These are phyloP conservation scores for Galerucella pusilla DNA, from an alignment of 2,888 invertebrate genomes.

Conservation along the genomic window DNA sequence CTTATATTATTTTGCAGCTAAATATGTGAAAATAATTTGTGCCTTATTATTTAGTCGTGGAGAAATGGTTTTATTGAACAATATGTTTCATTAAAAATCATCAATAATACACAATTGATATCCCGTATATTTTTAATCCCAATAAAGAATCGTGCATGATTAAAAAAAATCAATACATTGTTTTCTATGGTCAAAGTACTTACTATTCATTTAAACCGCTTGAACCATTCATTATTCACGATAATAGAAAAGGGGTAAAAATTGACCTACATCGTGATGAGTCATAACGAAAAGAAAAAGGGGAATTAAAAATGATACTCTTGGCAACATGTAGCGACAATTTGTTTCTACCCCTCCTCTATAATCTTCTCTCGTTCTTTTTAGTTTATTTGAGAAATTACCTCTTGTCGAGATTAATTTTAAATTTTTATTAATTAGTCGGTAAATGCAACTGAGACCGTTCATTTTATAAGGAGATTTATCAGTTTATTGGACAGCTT, in stretches of 20 bases:
- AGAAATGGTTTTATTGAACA: neutral
- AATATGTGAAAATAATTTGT: too few species aligned
- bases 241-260: constrained; percentile 55
- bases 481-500: too few species aligned
- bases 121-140: constrained; percentile 19
- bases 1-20: too few species aligned
- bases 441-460: neutral
- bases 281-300: constrained; percentile 49
- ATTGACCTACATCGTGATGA: constrained; percentile 57
- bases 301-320: constrained; percentile 48
- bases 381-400: constrained; percentile 4
- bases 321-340: constrained; percentile 37
- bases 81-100: constrained; percentile 6
- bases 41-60: too few species aligned
- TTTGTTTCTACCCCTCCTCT: constrained; percentile 4
- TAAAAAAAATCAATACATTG: constrained; percentile 35
- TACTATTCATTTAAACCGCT: constrained; percentile 24
- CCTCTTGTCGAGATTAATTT: neutral
- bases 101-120: constrained; percentile 12
- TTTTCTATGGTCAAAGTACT: constrained; percentile 33
- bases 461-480: too few species aligned
- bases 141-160: constrained; percentile 18
- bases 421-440: neutral
- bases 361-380: neutral
- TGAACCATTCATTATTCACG: constrained; percentile 44